These are phyloP conservation scores for Strongylocentrotus purpuratus DNA, from an alignment of 35 echinoderm and acorn worm species.

Conservation along the genomic window DNA sequence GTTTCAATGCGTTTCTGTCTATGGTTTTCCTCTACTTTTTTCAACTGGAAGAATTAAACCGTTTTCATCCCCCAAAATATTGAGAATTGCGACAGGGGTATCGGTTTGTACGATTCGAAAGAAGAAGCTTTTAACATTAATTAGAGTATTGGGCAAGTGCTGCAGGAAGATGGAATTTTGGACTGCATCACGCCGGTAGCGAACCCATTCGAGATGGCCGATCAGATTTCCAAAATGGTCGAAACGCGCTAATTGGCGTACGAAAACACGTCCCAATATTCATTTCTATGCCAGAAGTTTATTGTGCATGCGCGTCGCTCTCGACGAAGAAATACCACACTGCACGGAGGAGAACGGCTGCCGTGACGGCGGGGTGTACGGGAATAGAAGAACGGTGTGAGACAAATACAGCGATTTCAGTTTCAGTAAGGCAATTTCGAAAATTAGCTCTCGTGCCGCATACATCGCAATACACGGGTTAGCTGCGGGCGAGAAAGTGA, in stretches of 20 bases:
- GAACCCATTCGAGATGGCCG: constrained; percentile 36
- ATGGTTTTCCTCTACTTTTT: background rate
- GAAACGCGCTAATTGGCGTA: constrained; percentile 54
- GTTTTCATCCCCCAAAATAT: background rate
- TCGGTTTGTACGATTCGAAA: constrained; percentile 31
- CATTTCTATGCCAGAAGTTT: constrained; percentile 8
- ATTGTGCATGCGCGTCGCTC: constrained; percentile 26
- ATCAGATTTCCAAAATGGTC: constrained; percentile 51
- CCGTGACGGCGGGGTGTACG: background rate
- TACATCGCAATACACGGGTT: constrained; percentile 54
- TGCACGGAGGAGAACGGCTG: background rate
- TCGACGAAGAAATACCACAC: background rate
- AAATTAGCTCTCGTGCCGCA: constrained; percentile 50
- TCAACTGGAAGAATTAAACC: background rate
- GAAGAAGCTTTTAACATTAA: constrained; percentile 52
- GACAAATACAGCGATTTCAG: constrained; percentile 43
- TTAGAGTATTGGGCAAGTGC: constrained; percentile 31
- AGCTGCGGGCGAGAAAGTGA: constrained; percentile 43
- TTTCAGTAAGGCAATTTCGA: constrained; percentile 56
- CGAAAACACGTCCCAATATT: background rate
- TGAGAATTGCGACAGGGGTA: constrained; percentile 29
- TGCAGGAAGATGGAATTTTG: constrained; percentile 29
- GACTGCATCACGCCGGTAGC: constrained; percentile 38
- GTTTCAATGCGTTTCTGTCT: background rate
- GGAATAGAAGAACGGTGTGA: background rate